Evolutionary conservation across 1,140 invertebrate genomes (phyloP).

Genomic region (Yoshiicerus persimilis): DNA sequence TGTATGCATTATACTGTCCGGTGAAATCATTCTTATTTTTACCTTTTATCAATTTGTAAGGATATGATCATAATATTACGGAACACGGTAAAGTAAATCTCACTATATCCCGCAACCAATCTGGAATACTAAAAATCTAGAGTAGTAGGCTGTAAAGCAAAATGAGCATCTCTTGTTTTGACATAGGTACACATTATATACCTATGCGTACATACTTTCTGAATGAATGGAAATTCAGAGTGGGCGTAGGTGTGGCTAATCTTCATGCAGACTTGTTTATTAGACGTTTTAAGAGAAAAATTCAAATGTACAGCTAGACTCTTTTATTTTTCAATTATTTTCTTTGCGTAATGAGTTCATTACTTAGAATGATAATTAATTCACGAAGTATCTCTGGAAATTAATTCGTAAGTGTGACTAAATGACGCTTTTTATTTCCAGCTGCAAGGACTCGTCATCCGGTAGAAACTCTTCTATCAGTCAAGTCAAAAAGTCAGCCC

Average conservation of each 20-base stretch:
- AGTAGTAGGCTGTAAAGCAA: not conserved
- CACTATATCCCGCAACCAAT: not conserved
- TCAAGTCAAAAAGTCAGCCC: not conserved
- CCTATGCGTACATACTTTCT: not conserved
- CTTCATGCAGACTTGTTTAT: not conserved
- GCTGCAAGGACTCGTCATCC: not conserved
- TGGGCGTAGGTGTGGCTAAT: conserved; percentile 14
- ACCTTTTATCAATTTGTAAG: not conserved
- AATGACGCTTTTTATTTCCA: not conserved
- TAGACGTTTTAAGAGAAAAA: not conserved
- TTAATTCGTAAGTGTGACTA: not conserved
- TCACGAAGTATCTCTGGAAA: not conserved
- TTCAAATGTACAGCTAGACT: not conserved
- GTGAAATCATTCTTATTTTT: not conserved
- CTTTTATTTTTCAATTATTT: not conserved
- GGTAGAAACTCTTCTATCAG: not conserved
- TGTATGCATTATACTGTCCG: not conserved
- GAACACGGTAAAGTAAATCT: not conserved
- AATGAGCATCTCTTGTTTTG: no score
- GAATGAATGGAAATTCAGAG: conserved; percentile 1
- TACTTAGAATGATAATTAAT: not conserved
- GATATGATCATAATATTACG: no score
- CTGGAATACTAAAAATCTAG: not conserved
- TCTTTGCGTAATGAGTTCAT: not conserved
- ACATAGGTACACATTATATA: not conserved